Percentiles rank a stretch among this genome's conserved stretches.
Evolutionary conservation across 2,113 vertebrate species (phyloP).

Genomic region (Phaethornis superciliosus): DNA sequence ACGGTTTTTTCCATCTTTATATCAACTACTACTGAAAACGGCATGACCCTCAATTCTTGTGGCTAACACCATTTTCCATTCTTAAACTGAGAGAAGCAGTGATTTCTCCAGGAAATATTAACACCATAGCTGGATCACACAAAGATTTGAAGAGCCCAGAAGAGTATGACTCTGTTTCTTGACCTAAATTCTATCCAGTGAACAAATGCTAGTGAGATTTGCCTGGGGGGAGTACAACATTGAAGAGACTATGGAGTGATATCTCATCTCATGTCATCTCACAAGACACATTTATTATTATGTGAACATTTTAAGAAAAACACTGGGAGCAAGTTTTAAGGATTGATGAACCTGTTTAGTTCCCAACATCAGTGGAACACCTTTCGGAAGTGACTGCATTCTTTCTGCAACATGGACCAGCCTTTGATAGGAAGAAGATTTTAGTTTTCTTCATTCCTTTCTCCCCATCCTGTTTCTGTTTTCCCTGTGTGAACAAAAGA

Average conservation of each 20-base stretch:
- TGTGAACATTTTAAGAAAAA: neutral
- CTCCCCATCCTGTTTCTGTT: neutral
- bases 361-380: neutral
- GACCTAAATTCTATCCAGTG: neutral
- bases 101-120: neutral
- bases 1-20: neutral
- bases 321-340: neutral
- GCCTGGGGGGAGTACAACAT: rapidly evolving
- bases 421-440: neutral
- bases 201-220: neutral
- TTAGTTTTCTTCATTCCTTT: neutral
- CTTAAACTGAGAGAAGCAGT: neutral
- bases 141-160: neutral
- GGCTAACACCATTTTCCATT: neutral
- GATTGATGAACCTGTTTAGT: neutral
- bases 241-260: neutral
- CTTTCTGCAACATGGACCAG: neutral
- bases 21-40: neutral
- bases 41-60: neutral
- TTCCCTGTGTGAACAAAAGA: neutral
- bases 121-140: neutral
- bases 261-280: neutral
- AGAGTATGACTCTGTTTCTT: neutral
- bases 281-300: neutral
- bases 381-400: neutral